Evolutionary conservation across 1,140 invertebrate genomes (phyloP).

Genomic region (Tetranychus urticae): DNA sequence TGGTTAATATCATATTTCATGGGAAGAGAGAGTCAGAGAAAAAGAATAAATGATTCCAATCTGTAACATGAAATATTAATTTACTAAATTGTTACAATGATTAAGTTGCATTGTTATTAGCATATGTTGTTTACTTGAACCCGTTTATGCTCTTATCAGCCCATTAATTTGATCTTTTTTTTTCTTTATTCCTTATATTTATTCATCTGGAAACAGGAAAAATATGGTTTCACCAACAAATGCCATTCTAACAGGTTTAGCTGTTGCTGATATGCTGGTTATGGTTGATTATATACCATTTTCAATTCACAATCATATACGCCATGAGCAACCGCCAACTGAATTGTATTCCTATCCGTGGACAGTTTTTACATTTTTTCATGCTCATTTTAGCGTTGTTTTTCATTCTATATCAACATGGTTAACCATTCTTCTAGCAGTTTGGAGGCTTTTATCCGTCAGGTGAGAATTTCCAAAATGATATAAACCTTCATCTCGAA

Average conservation of each 20-base stretch:
- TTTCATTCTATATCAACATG: conserved; percentile 78
- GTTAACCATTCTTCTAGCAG: conserved; percentile 64
- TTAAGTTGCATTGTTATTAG: no score
- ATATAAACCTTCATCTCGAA: no score
- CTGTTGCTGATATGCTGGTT: conserved; percentile 56
- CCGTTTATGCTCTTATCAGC: background rate
- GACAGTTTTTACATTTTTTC: conserved; percentile 31
- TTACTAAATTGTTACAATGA: no score
- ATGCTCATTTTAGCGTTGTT: conserved; percentile 46
- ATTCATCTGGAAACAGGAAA: conserved; percentile 20
- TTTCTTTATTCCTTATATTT: background rate
- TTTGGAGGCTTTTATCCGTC: conserved; percentile 78
- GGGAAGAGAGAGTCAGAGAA: no score
- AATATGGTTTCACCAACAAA: conserved; percentile 64
- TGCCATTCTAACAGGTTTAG: conserved; percentile 52
- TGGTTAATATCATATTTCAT: no score
- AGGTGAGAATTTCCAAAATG: background rate
- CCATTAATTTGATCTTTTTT: background rate
- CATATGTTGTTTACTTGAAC: background rate
- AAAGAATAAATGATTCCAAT: no score
- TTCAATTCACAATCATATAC: conserved; percentile 42
- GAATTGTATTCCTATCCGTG: conserved; percentile 38
- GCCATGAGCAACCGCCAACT: background rate
- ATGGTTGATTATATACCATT: conserved; percentile 70
- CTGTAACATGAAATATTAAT: no score